Base-by-base conservation (phyloP, 1,140 invertebrate species). In the Bombus cullumanus region DNA sequence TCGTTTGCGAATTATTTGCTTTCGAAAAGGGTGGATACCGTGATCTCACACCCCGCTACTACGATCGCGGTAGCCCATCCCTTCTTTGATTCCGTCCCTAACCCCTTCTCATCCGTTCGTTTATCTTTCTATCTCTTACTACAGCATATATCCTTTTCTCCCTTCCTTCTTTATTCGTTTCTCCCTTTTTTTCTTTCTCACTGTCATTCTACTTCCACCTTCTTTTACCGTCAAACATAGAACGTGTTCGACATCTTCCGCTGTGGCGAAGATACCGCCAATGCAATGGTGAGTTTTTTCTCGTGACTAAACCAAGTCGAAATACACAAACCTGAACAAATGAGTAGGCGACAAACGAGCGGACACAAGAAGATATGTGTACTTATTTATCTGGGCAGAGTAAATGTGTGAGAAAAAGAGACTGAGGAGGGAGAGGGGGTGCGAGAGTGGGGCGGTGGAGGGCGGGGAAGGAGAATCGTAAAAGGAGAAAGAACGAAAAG, bases 21-120 rank as follows among this genome's bases (percentile, higher is more conserved):
- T 85, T 64, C 41, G 71, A 75, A 76, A 86, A 90, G 87, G 84
- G 88, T 88, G 88, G 87, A 84, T 86, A 90, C 84, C 69, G 73
- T 82, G 74, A 83, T 83, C 69, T 81, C 66, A n/a, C 57, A 53
- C 68, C 72, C 79, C 89, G 74, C 81, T 81, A 82, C 82, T 74
- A 68, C 43, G 77, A 59, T 53, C 62, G 77, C 76, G 78, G 64
- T 69, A 73, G 72, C 80, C 81, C 87, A 74, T 78, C 79, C 84
- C 74, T 75, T 78, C 71, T 53, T 78, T 78, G n/a, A 68, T 78
- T 39, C 66, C 15, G 47, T 80, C 13, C 62, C 57, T 34, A 72
- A 71, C 62, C 76, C 53, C 81, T 78, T 83, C 86, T 80, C 78
- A 77, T 57, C 79, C 68, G 34, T 68, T n/a, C 86, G 72, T 66